phyloP scores from a whole-genome alignment of 92 coral and sea anemone species.

The Bergia puertoricense region DNA sequence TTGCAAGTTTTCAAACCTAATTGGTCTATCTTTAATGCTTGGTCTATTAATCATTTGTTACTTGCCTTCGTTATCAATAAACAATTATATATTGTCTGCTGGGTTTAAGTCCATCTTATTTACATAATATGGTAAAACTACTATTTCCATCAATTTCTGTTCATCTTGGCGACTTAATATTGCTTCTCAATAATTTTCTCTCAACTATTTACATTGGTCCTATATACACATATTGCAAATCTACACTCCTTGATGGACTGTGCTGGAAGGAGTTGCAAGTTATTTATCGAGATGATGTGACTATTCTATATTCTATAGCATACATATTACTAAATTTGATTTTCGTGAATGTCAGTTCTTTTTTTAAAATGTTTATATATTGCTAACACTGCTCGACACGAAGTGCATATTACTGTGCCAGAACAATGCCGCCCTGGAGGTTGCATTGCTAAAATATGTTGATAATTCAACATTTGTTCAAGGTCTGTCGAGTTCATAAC shows the following conservation, averaged over 20 bases:
- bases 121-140: too few species aligned
- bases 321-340: too few species aligned
- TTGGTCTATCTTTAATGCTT: not conserved
- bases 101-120: not conserved
- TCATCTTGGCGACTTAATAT: not conserved
- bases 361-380: too few species aligned
- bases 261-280: too few species aligned
- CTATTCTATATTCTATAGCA: too few species aligned
- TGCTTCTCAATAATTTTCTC: not conserved
- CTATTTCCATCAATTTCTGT: not conserved
- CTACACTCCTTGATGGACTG: too few species aligned
- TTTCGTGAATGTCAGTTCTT: not conserved
- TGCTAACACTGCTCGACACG: not conserved
- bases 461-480: not conserved
- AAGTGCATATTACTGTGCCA: not conserved
- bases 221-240: too few species aligned
- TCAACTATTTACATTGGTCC: not conserved
- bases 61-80: constrained; percentile 1
- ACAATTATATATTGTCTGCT: constrained; percentile 7
- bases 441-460: not conserved
- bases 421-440: not conserved
- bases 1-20: too few species aligned
- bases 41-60: not conserved
- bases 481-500: not conserved
- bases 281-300: too few species aligned